These are phyloP conservation scores for Cyanoliseus patagonus DNA, from an alignment of 2,113 vertebrate genomes.

Conservation along the genomic window DNA sequence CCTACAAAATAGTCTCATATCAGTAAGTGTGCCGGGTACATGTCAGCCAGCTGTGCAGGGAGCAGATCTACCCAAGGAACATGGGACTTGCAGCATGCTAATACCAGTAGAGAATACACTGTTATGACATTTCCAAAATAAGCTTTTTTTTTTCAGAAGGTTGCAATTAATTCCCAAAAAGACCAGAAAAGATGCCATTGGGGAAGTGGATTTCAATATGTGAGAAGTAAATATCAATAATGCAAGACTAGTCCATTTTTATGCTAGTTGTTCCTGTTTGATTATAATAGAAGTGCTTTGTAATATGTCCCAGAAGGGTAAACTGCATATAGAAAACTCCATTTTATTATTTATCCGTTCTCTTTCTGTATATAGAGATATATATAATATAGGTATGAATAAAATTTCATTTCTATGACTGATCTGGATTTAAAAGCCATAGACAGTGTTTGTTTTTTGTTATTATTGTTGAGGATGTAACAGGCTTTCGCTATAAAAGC, in stretches of 20 bases:
- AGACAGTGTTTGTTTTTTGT: not conserved
- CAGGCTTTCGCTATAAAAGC: not conserved
- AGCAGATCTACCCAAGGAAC: not conserved
- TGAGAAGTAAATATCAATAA: not conserved
- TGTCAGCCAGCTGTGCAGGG: not conserved
- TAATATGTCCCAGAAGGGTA: not conserved
- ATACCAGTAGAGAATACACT: not conserved
- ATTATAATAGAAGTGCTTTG: not conserved
- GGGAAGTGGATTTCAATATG: not conserved
- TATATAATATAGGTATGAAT: not conserved
- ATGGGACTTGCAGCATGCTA: not conserved
- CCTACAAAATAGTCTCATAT: not conserved
- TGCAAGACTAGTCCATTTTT: not conserved
- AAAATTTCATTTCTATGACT: not conserved
- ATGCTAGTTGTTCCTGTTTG: not conserved
- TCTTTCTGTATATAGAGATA: not conserved
- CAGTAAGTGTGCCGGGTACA: not conserved
- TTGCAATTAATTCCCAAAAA: not conserved
- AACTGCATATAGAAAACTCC: not conserved
- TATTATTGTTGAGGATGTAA: not conserved
- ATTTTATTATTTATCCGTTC: conserved; percentile 5
- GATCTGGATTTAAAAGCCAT: not conserved
- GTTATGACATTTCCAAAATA: not conserved
- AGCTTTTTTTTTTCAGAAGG: not conserved
- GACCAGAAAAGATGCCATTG: not conserved